phyloP scores from a whole-genome alignment of 2,888 invertebrate species.

The Criorhina ranunculi region DNA sequence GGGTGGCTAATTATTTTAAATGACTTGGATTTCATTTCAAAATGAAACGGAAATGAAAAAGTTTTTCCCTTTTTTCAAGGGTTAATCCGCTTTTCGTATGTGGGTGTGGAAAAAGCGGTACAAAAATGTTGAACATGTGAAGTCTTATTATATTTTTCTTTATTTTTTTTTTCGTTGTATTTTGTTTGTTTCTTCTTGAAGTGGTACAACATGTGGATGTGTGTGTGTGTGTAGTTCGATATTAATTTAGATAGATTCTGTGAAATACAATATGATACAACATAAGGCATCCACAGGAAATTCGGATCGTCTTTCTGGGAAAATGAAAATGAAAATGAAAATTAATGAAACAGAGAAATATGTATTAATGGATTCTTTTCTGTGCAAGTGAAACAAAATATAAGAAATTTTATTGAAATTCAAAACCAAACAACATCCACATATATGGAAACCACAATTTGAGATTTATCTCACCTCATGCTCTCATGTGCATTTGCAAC shows the following conservation, averaged over 20 bases:
- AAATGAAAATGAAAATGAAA: constrained; percentile 42
- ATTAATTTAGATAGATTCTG: constrained; percentile 4
- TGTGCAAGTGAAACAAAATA: neutral
- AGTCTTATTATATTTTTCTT: constrained; percentile 27
- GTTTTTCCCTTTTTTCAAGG: constrained; percentile 7
- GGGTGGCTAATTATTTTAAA: constrained; percentile 57
- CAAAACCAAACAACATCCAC: too few species aligned
- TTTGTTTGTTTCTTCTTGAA: constrained; percentile 4
- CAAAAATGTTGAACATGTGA: constrained; percentile 8
- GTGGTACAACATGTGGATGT: neutral
- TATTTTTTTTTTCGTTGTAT: constrained; percentile 15
- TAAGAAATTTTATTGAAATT: too few species aligned
- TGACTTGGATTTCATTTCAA: constrained; percentile 53
- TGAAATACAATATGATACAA: neutral
- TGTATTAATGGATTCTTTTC: neutral
- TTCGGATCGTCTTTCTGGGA: constrained; percentile 7
- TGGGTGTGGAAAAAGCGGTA: neutral
- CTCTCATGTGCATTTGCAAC: constrained; percentile 1
- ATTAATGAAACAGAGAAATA: constrained; percentile 23
- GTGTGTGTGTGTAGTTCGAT: neutral
- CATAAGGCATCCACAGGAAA: constrained; percentile 19
- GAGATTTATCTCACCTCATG: neutral
- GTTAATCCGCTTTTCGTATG: constrained; percentile 15
- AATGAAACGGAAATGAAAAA: constrained; percentile 56
- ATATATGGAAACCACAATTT: neutral